A percentile compares a stretch with the other conserved stretches of the same genome.
These are phyloP conservation scores for Pelecanus crispus DNA, from an alignment of 2,113 vertebrate species.

Conservation along the genomic window DNA sequence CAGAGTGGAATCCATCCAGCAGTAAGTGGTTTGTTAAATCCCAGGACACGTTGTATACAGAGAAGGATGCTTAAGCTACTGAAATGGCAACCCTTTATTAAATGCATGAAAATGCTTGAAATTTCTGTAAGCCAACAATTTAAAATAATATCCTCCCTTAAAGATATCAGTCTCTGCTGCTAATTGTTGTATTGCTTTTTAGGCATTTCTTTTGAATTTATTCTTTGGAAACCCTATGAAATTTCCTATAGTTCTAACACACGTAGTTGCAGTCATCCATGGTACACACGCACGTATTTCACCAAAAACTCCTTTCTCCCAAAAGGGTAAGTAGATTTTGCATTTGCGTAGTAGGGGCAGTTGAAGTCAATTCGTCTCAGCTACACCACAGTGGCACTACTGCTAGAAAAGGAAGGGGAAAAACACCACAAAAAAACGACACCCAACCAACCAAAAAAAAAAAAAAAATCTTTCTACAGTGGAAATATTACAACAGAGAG, in stretches of 20 bases:
- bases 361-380: background rate
- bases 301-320: background rate
- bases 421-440: fast-evolving
- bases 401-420: background rate
- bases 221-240: background rate
- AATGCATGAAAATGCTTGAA: slow-evolving; percentile 22
- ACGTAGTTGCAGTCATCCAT: background rate
- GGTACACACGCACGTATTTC: background rate
- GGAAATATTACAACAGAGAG: background rate
- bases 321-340: background rate
- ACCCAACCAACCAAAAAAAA: background rate
- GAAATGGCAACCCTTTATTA: slow-evolving; percentile 11
- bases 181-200: background rate
- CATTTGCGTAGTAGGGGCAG: background rate
- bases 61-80: background rate
- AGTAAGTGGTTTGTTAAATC: slow-evolving; percentile 25
- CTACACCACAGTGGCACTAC: background rate
- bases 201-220: background rate
- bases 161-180: background rate
- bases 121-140: slow-evolving; percentile 19
- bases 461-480: background rate
- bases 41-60: background rate
- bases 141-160: background rate
- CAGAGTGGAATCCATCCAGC: background rate
- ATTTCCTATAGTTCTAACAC: background rate